Percentiles rank a stretch among this genome's conserved stretches.
phyloP scores from a whole-genome alignment of 35 echinoderm and acorn worm genomes.

The Hemicentrotus pulcherrimus region DNA sequence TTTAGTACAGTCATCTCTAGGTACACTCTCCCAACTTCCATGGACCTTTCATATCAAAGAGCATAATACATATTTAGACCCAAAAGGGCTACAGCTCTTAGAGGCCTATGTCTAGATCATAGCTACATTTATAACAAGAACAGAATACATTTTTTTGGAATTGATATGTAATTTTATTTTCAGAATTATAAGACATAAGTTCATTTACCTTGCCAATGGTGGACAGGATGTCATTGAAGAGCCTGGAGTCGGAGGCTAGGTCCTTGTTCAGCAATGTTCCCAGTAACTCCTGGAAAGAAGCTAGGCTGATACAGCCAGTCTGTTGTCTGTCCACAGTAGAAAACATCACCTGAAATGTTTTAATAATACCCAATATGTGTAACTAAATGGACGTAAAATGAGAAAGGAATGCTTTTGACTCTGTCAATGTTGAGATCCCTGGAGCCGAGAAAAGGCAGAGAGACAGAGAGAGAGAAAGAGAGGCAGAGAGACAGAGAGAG shows the following conservation, averaged over 20 bases:
- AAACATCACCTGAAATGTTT: constrained; percentile 62
- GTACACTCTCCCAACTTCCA: too few species aligned
- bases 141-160: neutral
- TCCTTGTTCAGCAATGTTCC: constrained; percentile 67
- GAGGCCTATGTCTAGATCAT: neutral
- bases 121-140: neutral
- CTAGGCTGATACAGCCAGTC: constrained; percentile 69
- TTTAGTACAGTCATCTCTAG: too few species aligned
- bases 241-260: constrained; percentile 25
- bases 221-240: constrained; percentile 50
- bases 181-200: neutral
- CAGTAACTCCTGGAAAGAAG: constrained; percentile 68
- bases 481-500: neutral
- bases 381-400: neutral
- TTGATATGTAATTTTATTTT: neutral
- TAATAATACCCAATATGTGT: constrained; percentile 31
- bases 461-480: neutral
- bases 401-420: neutral
- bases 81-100: neutral
- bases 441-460: neutral
- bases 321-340: constrained; percentile 71
- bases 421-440: neutral
- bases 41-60: too few species aligned
- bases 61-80: neutral
- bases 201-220: constrained; percentile 57